Evolutionary conservation across 2,797 vertebrate genomes (phyloP).

Genomic region (Poecilia velifera): DNA sequence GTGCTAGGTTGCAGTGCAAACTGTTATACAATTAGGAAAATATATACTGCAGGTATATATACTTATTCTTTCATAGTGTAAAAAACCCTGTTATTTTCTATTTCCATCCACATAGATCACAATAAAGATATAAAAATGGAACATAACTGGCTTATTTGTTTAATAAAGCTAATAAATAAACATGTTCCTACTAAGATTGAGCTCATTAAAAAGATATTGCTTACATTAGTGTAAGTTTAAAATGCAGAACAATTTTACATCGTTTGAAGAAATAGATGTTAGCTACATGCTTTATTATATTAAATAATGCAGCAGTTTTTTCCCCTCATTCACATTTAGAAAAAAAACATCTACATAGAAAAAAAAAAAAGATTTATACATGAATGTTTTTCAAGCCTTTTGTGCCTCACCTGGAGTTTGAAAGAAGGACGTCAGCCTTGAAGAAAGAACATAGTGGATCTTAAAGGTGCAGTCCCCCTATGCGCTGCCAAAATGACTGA

Average conservation of each 20-base stretch:
- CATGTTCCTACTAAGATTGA: neutral
- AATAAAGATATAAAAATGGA: neutral
- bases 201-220: neutral
- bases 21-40: neutral
- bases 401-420: neutral
- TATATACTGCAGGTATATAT: neutral
- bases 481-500: conserved; percentile 32
- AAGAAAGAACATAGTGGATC: conserved; percentile 3
- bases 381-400: neutral
- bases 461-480: conserved; percentile 32
- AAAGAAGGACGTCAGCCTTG: neutral
- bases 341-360: neutral
- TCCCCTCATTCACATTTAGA: neutral
- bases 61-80: neutral
- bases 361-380: neutral
- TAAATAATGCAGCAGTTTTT: neutral
- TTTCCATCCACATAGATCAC: neutral
- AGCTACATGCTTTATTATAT: neutral
- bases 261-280: neutral
- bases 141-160: neutral
- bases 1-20: neutral
- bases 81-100: neutral
- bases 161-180: neutral
- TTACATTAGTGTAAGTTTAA: neutral
- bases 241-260: neutral